Evolutionary conservation across 2,888 invertebrate species (phyloP), one percentile per base, ranked within the genome.

Genomic region (Boloria euphrosyne): DNA sequence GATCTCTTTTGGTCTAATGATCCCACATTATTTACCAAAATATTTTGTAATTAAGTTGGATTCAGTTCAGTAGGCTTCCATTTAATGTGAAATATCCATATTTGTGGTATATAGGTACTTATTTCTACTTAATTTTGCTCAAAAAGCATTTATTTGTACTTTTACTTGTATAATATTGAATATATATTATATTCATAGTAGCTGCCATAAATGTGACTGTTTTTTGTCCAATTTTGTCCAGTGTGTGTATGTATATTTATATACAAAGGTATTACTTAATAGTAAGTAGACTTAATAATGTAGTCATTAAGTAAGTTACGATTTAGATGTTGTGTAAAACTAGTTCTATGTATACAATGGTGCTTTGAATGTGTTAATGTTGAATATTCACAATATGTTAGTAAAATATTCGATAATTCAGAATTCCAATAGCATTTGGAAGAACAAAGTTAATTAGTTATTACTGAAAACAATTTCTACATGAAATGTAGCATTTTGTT

Each of bases 101-200:
- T 57, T 60, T 55, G n/a, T 61, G 17, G 58, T 55, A 52, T 51
- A 52, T 69, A 68, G 17, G 55, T 49, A 63, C 61, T 70, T 68
- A 62, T 69, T 64, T 66, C 50, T 70, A 71, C 67, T 72, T 73
- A 69, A 65, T 67, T 31, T 69, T 77, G 78, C 78, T 79, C 77
- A 79, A 79, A 52, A 58, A 73, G 77, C 75, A 75, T 74, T 73
- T 66, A 68, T 71, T 71, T 72, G 44, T 67, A 65, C 43, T 64
- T 50, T 64, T 31, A 18, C 31, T 14, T 69, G 44, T 22, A 22
- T 22, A 22, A 2, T 22, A 22, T 22, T 22, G 22, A 22, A 22
- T 22, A 2, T 22, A 22, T 22, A 22, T 22, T 14, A 31, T 50
- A 50, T 43, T 60, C 18, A 60, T 57, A 43, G 13, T 38, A 13